Percentiles rank a stretch among this genome's conserved stretches.
Evolutionary conservation across 2,113 vertebrate genomes (phyloP).

Genomic region (Steatornis caripensis): DNA sequence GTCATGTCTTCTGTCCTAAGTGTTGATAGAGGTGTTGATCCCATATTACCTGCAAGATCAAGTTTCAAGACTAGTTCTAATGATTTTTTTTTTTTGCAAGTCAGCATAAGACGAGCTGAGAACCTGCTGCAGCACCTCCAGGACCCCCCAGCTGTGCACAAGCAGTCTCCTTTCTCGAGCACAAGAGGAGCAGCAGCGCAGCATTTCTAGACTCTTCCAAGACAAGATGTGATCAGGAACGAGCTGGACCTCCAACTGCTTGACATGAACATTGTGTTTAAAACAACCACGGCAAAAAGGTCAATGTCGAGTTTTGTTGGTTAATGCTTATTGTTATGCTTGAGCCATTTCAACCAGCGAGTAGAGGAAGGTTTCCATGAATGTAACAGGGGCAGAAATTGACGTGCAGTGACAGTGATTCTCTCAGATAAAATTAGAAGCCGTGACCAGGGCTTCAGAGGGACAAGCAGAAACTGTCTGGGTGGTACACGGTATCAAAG

Average conservation of each 20-base stretch:
- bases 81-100: neutral
- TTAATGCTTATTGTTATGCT: accelerated
- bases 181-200: neutral
- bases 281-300: neutral
- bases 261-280: neutral
- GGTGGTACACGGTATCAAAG: neutral
- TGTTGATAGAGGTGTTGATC: neutral
- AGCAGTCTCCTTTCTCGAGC: neutral
- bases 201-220: neutral
- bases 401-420: neutral
- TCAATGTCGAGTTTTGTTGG: neutral
- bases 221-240: neutral
- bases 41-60: neutral
- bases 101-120: accelerated
- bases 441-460: neutral
- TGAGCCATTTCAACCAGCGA: neutral
- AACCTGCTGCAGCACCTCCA: neutral
- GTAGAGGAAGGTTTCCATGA: neutral
- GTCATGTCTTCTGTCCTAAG: neutral
- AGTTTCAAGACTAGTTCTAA: neutral
- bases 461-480: neutral
- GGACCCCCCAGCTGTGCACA: neutral
- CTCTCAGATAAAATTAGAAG: neutral
- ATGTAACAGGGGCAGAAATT: neutral
- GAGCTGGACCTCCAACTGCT: neutral